Evolutionary conservation across 2,888 invertebrate genomes (phyloP), one percentile per base, ranked within the genome.

Genomic region (Agrypnus murinus): DNA sequence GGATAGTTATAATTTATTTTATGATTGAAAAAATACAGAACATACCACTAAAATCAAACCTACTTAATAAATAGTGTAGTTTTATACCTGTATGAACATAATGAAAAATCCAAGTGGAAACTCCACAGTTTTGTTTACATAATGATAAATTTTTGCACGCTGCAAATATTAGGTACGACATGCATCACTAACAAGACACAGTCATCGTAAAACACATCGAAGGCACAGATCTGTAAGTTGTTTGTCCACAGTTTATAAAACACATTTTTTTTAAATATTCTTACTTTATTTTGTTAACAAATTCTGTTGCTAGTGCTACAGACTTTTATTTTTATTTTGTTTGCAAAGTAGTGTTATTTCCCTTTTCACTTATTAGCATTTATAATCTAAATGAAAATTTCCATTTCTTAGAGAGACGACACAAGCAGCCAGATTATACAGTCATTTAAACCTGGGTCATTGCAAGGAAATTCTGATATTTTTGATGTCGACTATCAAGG

Each of bases 101-200:
- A 25, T 5, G 2, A 25, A 25, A 38, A 38, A n/a, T n/a, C 38
- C 2, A 38, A 12, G n/a, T 25, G 25, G 2, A 25, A 25, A 25
- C 5, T 25, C 5, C 25, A 25, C 25, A 25, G n/a, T 12, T 4
- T 38, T 34, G 9, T 3, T 25, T 25, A 25, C 2, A 40, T 40
- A 7, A 40, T 12, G 7, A 40, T 40, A 10, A 40, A 40, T 36
- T 59, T 72, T 77, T 79, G 72, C 80, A 82, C 75, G 82, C 82
- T 80, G 82, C 81, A 43, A 48, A 73, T 69, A 57, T 76, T 80
- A 92, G 91, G 92, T 91, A 85, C 90, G 92, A 85, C 92, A 92
- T 86, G 91, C 91, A 84, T 92, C 92, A 83, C 87, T 92, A 85
- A 92, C 92, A 83, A 89, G 92, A 83, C 90, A 91, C 85, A 87